phyloP scores from a whole-genome alignment of 92 coral and sea anemone species.

The Pocillopora grandis region DNA sequence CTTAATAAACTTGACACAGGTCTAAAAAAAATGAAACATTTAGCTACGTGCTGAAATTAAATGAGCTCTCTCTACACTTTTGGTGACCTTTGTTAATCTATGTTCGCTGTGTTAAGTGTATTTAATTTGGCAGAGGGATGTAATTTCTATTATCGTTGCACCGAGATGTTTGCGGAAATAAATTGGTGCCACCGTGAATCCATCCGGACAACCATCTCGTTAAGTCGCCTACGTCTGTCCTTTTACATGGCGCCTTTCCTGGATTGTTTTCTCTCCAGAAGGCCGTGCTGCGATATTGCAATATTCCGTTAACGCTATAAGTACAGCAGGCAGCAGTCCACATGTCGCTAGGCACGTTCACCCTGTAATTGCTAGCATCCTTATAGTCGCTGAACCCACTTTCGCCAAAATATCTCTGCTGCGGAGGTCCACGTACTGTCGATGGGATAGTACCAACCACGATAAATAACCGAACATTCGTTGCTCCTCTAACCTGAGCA shows the following conservation, averaged over 20 bases:
- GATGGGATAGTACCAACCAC: neutral
- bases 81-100: no score
- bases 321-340: conserved; percentile 45
- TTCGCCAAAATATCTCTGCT: neutral
- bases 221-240: neutral
- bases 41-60: no score
- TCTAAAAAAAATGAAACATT: no score
- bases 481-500: neutral
- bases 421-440: neutral
- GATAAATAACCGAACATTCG: neutral
- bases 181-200: neutral
- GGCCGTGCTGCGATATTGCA: neutral
- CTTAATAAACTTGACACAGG: no score
- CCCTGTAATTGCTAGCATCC: neutral
- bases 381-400: neutral
- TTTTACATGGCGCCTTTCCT: neutral
- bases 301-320: neutral
- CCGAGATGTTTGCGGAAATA: neutral
- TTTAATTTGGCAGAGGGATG: no score
- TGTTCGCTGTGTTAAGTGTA: no score
- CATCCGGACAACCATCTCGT: neutral
- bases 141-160: neutral
- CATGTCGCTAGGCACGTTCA: neutral
- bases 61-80: no score
- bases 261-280: conserved; percentile 15